These are phyloP conservation scores for Chrysopa pallens DNA, from an alignment of 1,140 invertebrate genomes.

Conservation along the genomic window DNA sequence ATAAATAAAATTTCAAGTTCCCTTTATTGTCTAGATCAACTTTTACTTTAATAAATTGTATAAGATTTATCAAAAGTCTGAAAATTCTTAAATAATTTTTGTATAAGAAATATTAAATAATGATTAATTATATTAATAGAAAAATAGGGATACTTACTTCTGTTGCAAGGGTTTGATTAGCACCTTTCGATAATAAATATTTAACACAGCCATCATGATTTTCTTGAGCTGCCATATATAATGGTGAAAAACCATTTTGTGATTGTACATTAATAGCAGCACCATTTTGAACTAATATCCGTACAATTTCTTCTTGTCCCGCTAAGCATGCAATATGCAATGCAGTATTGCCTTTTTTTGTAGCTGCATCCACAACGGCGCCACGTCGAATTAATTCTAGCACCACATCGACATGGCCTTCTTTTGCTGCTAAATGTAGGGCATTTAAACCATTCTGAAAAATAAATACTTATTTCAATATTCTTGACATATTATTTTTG, in stretches of 20 bases:
- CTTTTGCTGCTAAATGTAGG: constrained; percentile 92
- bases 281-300: constrained; percentile 69
- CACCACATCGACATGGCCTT: constrained; percentile 91
- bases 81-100: no score
- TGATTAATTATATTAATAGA: background rate
- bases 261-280: constrained; percentile 94
- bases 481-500: no score
- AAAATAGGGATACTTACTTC: constrained; percentile 43
- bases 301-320: constrained; percentile 88
- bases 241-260: constrained; percentile 92
- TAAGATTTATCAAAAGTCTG: no score
- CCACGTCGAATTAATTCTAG: constrained; percentile 77
- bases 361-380: constrained; percentile 87
- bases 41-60: no score
- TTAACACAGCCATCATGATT: constrained; percentile 91
- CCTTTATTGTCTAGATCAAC: no score
- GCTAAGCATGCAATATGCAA: constrained; percentile 96
- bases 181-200: constrained; percentile 80
- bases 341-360: constrained; percentile 99
- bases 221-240: constrained; percentile 99
- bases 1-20: no score
- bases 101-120: no score
- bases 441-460: constrained; percentile 92
- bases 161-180: constrained; percentile 90
- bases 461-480: no score